A percentile compares a stretch with the other conserved stretches of the same genome.
phyloP scores from a whole-genome alignment of 2,888 invertebrate genomes.

The Melinopterus prodromus region DNA sequence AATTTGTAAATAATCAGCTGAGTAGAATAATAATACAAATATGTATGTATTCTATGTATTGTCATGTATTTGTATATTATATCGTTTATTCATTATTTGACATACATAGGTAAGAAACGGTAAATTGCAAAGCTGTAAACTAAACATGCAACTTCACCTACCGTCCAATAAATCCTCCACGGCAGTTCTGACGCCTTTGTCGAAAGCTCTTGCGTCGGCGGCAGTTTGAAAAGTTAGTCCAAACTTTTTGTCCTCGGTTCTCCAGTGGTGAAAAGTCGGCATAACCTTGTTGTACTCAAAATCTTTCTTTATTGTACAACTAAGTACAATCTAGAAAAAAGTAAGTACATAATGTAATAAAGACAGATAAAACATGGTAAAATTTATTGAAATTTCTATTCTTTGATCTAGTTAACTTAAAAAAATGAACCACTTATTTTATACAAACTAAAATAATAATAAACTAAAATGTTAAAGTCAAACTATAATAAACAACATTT shows the following conservation, averaged over 20 bases:
- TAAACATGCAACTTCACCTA: conserved; percentile 63
- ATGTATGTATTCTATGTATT: no score
- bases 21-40: no score
- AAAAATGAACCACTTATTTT: no score
- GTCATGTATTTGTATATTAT: not conserved
- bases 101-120: not conserved
- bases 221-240: conserved; percentile 96
- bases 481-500: no score
- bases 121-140: not conserved
- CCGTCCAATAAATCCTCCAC: conserved; percentile 92
- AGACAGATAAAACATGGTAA: no score
- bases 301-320: conserved; percentile 94
- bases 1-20: no score
- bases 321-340: conserved; percentile 81
- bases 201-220: conserved; percentile 93
- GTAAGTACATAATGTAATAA: no score
- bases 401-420: no score
- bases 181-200: conserved; percentile 88
- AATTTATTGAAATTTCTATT: no score
- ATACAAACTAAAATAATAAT: no score
- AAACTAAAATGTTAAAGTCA: no score
- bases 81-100: not conserved
- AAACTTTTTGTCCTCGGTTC: conserved; percentile 93
- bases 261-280: conserved; percentile 99
- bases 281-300: conserved; percentile 97